Percentiles rank a stretch among this genome's conserved stretches.
These are phyloP conservation scores for Eurystomus gularis DNA, from an alignment of 2,113 vertebrate genomes.

Conservation along the genomic window DNA sequence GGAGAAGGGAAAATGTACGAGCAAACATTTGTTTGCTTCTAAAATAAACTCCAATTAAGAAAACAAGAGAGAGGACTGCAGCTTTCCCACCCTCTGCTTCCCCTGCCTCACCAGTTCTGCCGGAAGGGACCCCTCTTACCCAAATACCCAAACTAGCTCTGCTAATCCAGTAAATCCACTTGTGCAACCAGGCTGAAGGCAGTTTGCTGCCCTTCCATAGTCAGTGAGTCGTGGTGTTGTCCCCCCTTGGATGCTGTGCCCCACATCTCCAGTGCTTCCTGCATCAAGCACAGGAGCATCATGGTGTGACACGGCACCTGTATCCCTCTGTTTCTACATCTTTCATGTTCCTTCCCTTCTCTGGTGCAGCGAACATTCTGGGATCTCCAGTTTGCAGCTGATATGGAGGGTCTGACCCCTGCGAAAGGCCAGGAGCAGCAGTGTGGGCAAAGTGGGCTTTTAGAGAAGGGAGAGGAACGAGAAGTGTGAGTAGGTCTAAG, in stretches of 20 bases:
- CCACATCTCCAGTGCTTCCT: not conserved
- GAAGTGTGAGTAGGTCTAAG: not conserved
- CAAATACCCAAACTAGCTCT: not conserved
- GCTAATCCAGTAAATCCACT: not conserved
- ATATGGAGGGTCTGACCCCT: accelerated
- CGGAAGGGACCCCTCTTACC: not conserved
- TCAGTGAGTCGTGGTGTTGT: accelerated
- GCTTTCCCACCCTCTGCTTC: not conserved
- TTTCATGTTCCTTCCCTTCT: not conserved
- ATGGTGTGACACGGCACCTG: not conserved
- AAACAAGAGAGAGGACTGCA: not conserved
- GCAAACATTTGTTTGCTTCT: not conserved
- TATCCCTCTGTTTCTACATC: not conserved
- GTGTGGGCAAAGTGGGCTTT: not conserved
- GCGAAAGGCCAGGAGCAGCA: not conserved
- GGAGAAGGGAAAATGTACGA: not conserved
- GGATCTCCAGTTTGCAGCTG: not conserved
- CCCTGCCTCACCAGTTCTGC: not conserved
- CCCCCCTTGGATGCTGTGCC: not conserved
- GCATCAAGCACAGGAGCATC: accelerated
- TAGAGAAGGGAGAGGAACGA: not conserved
- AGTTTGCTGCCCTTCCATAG: not conserved
- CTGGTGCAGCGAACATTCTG: accelerated
- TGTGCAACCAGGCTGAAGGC: accelerated
- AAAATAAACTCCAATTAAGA: not conserved